A percentile compares a stretch with the other conserved stretches of the same genome.
Evolutionary conservation across 2,888 invertebrate genomes (phyloP).

Genomic region (Itoplectis maculator): DNA sequence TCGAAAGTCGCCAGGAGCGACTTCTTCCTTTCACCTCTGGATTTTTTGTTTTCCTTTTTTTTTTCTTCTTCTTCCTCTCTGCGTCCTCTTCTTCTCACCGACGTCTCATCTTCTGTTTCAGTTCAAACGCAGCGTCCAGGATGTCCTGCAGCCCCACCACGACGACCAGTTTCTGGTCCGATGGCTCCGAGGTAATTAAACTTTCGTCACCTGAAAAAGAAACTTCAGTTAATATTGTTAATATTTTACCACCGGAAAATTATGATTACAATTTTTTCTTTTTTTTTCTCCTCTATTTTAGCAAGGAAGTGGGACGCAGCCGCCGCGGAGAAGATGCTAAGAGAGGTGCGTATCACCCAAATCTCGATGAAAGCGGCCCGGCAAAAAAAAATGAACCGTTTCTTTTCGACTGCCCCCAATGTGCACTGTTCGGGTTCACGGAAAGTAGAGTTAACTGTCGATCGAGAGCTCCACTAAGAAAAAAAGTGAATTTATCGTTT

Average conservation of each 20-base stretch:
- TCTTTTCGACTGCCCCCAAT: too few relatives aligned
- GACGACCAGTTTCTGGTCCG: constrained; percentile 92
- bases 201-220: neutral
- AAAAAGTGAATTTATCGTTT: constrained; percentile 10
- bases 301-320: constrained; percentile 94
- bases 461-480: neutral
- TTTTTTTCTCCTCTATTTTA: constrained; percentile 84
- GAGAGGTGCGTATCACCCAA: constrained; percentile 90
- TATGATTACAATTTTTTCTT: neutral
- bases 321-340: constrained; percentile 96
- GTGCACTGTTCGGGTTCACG: neutral
- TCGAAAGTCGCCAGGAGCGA: neutral
- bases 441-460: neutral
- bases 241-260: neutral
- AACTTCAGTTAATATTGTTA: neutral
- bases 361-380: neutral
- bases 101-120: constrained; percentile 86
- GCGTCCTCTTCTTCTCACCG: constrained; percentile 3
- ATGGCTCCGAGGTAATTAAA: constrained; percentile 91
- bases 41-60: neutral
- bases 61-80: neutral
- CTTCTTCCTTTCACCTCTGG: neutral
- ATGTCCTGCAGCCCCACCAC: constrained; percentile 89
- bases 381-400: too few relatives aligned
- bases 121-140: constrained; percentile 90